phyloP scores from a whole-genome alignment of 2,797 vertebrate genomes.

The Heteromormyrus szaboi region DNA sequence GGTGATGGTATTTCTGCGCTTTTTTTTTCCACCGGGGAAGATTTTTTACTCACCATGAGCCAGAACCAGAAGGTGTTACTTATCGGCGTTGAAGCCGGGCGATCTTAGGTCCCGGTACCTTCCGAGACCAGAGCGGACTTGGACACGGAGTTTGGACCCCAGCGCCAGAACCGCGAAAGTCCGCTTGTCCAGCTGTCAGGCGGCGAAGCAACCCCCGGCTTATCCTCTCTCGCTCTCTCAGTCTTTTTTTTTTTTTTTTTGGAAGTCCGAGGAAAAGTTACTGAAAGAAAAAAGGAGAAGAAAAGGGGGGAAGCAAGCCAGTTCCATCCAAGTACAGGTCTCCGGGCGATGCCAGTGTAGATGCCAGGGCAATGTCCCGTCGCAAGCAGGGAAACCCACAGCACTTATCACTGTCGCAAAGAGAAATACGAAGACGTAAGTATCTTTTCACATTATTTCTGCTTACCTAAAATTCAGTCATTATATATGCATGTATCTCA shows the following conservation, averaged over 20 bases:
- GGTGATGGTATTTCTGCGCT: conserved; percentile 12
- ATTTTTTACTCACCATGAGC: conserved; percentile 3
- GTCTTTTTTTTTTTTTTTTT: neutral
- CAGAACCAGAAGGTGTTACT: conserved; percentile 19
- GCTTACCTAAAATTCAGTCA: neutral
- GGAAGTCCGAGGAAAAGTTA: conserved; percentile 41
- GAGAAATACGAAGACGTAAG: conserved; percentile 92
- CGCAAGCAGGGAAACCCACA: conserved; percentile 99
- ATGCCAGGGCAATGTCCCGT: conserved; percentile 99
- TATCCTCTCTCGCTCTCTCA: neutral
- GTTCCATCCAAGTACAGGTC: conserved; percentile 71
- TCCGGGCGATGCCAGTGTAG: conserved; percentile 97
- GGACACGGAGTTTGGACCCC: neutral
- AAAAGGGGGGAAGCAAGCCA: conserved; percentile 69
- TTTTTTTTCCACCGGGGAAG: conserved; percentile 19
- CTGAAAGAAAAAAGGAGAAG: conserved; percentile 50
- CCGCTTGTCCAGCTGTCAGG: conserved; percentile 8
- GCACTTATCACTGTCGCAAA: conserved; percentile 89
- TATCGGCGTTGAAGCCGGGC: conserved; percentile 13
- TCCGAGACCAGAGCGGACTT: conserved; percentile 13
- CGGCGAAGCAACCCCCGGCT: conserved; percentile 4
- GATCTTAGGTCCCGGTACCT: conserved; percentile 2
- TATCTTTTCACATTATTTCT: conserved; percentile 28
- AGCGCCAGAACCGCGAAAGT: neutral
- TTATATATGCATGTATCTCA: neutral